Evolutionary conservation across 1,140 invertebrate species (phyloP).

Genomic region (Spodoptera frugiperda): DNA sequence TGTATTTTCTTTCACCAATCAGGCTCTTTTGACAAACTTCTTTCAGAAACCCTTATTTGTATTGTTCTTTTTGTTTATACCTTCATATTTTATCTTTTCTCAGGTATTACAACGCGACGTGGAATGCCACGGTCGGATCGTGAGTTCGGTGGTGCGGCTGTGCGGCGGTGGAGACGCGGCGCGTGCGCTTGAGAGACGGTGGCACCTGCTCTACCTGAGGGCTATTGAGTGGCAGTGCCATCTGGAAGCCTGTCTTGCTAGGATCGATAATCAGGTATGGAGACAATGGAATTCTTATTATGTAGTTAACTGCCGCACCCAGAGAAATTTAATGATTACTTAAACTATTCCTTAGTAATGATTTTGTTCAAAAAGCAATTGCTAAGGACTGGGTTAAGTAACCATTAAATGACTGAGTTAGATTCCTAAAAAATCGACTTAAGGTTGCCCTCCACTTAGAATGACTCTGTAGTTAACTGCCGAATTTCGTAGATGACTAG

Average conservation of each 20-base stretch:
- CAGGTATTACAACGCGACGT: constrained; percentile 94
- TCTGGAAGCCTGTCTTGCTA: constrained; percentile 81
- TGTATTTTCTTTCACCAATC: too few species aligned
- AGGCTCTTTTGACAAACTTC: too few species aligned
- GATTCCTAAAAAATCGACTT: too few species aligned
- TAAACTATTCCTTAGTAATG: too few species aligned
- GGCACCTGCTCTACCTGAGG: constrained; percentile 95
- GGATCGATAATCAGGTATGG: constrained; percentile 80
- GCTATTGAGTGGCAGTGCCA: constrained; percentile 95
- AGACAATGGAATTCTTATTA: not conserved
- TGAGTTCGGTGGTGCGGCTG: constrained; percentile 91
- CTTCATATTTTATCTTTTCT: constrained; percentile 54
- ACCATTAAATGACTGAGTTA: too few species aligned
- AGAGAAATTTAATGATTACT: too few species aligned
- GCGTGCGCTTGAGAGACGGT: constrained; percentile 91
- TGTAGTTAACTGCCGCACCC: too few species aligned
- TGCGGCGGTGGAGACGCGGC: constrained; percentile 86
- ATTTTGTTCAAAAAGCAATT: too few species aligned
- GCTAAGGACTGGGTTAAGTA: too few species aligned
- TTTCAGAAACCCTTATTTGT: not conserved
- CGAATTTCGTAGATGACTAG: too few species aligned
- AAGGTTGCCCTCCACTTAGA: too few species aligned
- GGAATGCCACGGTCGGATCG: constrained; percentile 93
- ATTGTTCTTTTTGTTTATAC: not conserved
- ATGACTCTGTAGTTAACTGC: too few species aligned